phyloP scores from a whole-genome alignment of 2,888 invertebrate genomes.

The Listrodromus nycthemerus region DNA sequence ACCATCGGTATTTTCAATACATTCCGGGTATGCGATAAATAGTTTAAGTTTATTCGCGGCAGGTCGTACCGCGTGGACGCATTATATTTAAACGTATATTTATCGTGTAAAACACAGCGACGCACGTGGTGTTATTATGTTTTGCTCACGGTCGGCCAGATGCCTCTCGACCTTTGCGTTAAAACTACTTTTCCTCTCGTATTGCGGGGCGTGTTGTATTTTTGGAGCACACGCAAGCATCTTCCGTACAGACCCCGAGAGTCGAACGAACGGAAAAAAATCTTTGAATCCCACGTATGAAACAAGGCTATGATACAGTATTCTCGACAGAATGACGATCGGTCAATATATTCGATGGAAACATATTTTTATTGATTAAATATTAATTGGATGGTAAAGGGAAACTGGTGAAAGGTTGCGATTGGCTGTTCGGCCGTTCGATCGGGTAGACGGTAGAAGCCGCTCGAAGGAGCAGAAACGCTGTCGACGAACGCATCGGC shows the following conservation, averaged over 20 bases:
- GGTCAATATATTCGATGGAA: neutral
- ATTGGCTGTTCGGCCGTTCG: conserved; percentile 5
- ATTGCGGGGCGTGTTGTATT: conserved; percentile 73
- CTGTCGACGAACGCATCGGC: neutral
- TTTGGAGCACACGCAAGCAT: conserved; percentile 72
- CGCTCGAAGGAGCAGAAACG: conserved; percentile 16
- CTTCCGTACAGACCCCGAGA: conserved; percentile 45
- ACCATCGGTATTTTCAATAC: too few relatives aligned
- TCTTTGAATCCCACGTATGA: conserved; percentile 37
- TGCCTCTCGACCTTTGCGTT: conserved; percentile 79
- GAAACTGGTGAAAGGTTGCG: conserved; percentile 69
- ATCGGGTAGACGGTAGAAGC: conserved; percentile 8
- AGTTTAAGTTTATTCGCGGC: conserved; percentile 14
- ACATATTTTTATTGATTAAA: too few relatives aligned
- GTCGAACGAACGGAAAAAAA: conserved; percentile 65
- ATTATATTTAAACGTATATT: conserved; percentile 13
- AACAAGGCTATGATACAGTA: neutral
- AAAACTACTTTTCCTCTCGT: conserved; percentile 71
- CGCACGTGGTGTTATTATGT: conserved; percentile 80
- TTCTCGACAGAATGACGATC: neutral
- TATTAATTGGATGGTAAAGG: conserved; percentile 74
- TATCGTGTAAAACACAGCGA: conserved; percentile 60
- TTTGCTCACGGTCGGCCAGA: conserved; percentile 77
- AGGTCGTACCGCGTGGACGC: neutral
- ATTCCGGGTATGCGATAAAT: neutral